Evolutionary conservation across 2,888 invertebrate genomes (phyloP).

Genomic region (Celastrina argiolus): DNA sequence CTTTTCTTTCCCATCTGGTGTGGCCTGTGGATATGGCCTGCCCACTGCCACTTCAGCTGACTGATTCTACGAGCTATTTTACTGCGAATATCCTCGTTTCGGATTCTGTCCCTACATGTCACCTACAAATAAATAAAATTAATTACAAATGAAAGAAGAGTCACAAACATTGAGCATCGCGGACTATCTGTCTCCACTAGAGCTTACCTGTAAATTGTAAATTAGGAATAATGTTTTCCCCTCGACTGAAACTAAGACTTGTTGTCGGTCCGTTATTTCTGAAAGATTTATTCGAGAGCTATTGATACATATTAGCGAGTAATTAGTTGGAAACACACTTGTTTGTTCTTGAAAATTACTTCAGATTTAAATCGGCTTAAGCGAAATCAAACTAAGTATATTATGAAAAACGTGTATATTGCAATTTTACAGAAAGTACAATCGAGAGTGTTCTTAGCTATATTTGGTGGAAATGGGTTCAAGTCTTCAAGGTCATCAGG

Average conservation of each 20-base stretch:
- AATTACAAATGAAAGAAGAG: not conserved
- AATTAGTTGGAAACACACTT: not conserved
- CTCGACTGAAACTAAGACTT: conserved; percentile 5
- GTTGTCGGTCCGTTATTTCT: conserved; percentile 10
- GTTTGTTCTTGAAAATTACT: not conserved
- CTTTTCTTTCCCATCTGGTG: too few relatives aligned
- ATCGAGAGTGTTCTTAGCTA: too few relatives aligned
- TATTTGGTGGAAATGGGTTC: too few relatives aligned
- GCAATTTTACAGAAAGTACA: too few relatives aligned
- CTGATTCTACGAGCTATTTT: too few relatives aligned
- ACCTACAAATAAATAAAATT: not conserved
- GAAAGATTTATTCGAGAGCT: conserved; percentile 17
- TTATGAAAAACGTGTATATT: too few relatives aligned
- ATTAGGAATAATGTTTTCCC: conserved; percentile 10
- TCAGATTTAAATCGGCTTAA: not conserved
- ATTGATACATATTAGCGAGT: conserved; percentile 15
- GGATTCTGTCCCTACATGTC: not conserved
- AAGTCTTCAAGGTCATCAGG: too few relatives aligned
- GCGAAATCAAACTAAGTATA: too few relatives aligned
- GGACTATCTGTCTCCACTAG: not conserved
- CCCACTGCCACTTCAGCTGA: too few relatives aligned
- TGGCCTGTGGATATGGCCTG: too few relatives aligned
- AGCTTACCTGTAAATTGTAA: not conserved
- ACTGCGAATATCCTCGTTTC: too few relatives aligned
- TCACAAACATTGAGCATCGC: not conserved